Conservation (phyloP, 1,140 invertebrate genomes). For the Ylistrum balloti region DNA sequence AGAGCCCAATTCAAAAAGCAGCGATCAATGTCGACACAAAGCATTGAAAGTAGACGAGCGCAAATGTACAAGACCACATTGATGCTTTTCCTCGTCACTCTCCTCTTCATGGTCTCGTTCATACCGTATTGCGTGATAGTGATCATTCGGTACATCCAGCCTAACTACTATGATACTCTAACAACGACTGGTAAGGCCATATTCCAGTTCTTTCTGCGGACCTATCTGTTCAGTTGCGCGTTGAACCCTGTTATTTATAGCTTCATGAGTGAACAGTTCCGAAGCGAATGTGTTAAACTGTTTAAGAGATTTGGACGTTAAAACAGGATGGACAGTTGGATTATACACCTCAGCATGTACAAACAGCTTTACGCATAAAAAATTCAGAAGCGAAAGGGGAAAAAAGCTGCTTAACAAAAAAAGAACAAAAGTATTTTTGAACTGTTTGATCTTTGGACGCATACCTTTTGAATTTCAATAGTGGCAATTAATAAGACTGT, state of each 20-base stretch:
- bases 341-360: too few relatives aligned
- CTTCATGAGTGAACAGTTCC: constrained; percentile 59
- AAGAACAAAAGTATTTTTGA: too few relatives aligned
- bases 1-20: constrained; percentile 46
- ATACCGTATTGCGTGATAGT: constrained; percentile 60
- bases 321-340: too few relatives aligned
- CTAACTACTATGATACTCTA: constrained; percentile 43
- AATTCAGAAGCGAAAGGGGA: too few relatives aligned
- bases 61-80: constrained; percentile 64
- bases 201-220: constrained; percentile 54
- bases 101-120: constrained; percentile 58
- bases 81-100: constrained; percentile 59
- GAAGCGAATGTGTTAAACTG: constrained; percentile 43
- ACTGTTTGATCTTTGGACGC: too few relatives aligned
- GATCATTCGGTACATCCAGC: constrained; percentile 52
- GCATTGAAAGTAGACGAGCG: constrained; percentile 50
- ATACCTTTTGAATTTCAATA: too few relatives aligned
- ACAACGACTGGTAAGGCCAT: constrained; percentile 43
- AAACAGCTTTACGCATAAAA: too few relatives aligned
- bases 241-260: constrained; percentile 60
- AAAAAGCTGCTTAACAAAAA: too few relatives aligned
- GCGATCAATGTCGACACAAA: constrained; percentile 55
- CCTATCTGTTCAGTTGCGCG: constrained; percentile 54
- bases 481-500: too few relatives aligned
- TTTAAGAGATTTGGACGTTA: too few relatives aligned